phyloP scores from a whole-genome alignment of 2,888 invertebrate species.

The Ferrisia virgata region DNA sequence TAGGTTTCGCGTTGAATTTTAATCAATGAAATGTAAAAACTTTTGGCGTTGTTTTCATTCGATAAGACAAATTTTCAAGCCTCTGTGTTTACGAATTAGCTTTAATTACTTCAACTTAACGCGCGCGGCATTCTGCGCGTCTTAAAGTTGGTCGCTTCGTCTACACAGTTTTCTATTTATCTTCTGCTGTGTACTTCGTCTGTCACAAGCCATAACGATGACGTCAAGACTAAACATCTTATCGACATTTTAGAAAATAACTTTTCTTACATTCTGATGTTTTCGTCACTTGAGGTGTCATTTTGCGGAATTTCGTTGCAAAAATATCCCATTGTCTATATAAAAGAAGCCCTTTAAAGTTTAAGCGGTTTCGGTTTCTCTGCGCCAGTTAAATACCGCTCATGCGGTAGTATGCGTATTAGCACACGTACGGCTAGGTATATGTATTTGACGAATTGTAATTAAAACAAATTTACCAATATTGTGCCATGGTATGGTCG shows the following conservation, averaged over 20 bases:
- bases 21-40: constrained; percentile 24
- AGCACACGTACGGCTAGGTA: too few relatives aligned
- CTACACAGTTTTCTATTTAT: constrained; percentile 23
- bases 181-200: background rate
- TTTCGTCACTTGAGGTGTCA: background rate
- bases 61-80: background rate
- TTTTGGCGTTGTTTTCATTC: background rate
- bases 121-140: background rate
- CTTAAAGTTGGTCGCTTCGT: background rate
- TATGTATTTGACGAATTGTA: background rate
- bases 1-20: background rate
- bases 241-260: constrained; percentile 26
- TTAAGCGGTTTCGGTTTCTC: background rate
- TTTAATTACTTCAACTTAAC: constrained; percentile 5
- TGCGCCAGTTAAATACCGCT: background rate
- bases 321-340: too few relatives aligned
- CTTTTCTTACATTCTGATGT: background rate
- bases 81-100: constrained; percentile 1
- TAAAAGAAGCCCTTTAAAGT: background rate
- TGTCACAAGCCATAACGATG: constrained; percentile 15
- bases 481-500: background rate
- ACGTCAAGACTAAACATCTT: constrained; percentile 28
- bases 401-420: too few relatives aligned
- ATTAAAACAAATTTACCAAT: background rate
- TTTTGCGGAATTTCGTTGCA: background rate